Evolutionary conservation across 2,797 vertebrate genomes (phyloP).

Genomic region (Rhincodon typus): DNA sequence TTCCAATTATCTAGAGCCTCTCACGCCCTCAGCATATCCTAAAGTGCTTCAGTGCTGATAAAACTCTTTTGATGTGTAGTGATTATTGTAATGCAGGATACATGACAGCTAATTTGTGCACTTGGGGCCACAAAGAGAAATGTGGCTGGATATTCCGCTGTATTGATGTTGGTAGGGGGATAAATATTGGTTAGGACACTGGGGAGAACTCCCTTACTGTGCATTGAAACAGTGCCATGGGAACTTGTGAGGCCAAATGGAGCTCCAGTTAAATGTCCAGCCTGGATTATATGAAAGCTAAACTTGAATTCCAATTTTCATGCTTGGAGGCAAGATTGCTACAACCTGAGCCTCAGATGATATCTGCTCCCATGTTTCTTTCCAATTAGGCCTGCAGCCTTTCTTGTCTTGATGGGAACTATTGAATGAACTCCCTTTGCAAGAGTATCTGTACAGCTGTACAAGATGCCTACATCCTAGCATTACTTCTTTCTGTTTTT

Average conservation of each 20-base stretch:
- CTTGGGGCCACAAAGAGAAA: too few species aligned
- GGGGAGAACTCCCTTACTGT: too few species aligned
- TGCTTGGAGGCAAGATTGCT: background rate
- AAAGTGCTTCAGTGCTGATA: too few species aligned
- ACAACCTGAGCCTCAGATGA: background rate
- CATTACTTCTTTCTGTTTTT: background rate
- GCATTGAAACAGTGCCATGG: too few species aligned
- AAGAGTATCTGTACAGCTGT: background rate
- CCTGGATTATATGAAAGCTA: background rate
- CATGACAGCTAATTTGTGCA: too few species aligned
- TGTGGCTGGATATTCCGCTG: too few species aligned
- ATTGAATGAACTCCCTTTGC: background rate
- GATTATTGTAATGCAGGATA: background rate
- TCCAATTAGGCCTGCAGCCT: background rate
- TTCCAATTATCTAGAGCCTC: too few species aligned
- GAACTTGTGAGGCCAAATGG: too few species aligned
- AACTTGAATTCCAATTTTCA: background rate
- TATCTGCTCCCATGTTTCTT: background rate
- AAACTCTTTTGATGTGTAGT: too few species aligned
- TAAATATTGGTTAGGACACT: too few species aligned
- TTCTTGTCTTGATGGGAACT: background rate
- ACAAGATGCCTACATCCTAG: background rate
- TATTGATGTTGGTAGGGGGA: too few species aligned
- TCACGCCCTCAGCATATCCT: too few species aligned
- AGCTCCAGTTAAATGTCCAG: background rate